Evolutionary conservation across 2,888 invertebrate species (phyloP), one percentile per base, ranked within the genome.

Genomic region (Cantharis lateralis): DNA sequence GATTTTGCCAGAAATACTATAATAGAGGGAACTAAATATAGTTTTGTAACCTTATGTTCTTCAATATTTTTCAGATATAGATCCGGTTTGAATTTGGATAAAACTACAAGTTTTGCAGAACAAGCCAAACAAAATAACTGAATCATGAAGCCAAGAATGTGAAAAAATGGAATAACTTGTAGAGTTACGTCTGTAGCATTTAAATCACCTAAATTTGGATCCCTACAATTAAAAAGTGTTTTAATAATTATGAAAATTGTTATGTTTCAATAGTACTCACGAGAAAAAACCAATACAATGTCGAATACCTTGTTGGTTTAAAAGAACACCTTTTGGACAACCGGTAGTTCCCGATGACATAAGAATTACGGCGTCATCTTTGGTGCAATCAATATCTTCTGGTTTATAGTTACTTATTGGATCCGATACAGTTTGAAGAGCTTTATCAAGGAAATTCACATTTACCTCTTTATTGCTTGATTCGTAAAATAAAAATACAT

Each of bases 281-380:
- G 18, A 11, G 9, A 20, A 64, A 13, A 1, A 7, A 3, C 15
- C 18, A 20, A 15, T 20, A 7, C 2, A 16, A 15, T 20, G n/a
- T 20, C 18, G 16, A 18, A 64, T 64, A 9, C 64, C 5, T 64
- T 64, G 13, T 64, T 64, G 64, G 2, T 93, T 92, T 4, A 94
- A 88, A 90, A 93, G 91, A 0, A 95, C 95, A 28, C 94, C 95
- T 86, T 95, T 95, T 0, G 95, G 93, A 73, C 95, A 84, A 0
- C 95, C 95, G 0, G 93, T 93, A 0, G 95, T 96, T 13, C 96
- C 96, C 0, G 95, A 95, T 0, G 95, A 95, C 85, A 93, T 95
- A 81, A 95, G 92, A 64, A 64, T 64, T 11, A 64, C 0, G 2
- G 64, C 64, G 9, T 64, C 18, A 64, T 64, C 64, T 11, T 64